Evolutionary conservation across 2,888 invertebrate species (phyloP).

Genomic region (Cyclophora punctaria): DNA sequence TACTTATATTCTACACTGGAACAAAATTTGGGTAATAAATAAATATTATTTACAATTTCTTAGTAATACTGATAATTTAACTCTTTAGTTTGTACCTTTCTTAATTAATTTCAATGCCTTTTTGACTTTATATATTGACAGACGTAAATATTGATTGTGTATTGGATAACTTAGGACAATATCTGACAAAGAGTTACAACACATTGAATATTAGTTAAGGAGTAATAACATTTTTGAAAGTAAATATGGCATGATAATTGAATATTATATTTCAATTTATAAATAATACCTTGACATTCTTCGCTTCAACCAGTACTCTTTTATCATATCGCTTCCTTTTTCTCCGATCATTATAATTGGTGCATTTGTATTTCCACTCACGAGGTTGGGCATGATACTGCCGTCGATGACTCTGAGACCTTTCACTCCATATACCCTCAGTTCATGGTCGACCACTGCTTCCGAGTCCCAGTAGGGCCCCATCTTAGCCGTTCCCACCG

Average conservation of each 20-base stretch:
- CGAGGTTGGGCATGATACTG: constrained; percentile 89
- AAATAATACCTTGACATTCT: constrained; percentile 61
- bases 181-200: too few species aligned
- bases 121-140: too few species aligned
- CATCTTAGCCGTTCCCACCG: constrained; percentile 92
- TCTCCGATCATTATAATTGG: constrained; percentile 93
- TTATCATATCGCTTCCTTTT: constrained; percentile 91
- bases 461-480: constrained; percentile 89
- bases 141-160: too few species aligned
- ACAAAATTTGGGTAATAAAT: constrained; percentile 5
- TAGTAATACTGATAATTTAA: constrained; percentile 23
- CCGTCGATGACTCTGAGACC: constrained; percentile 89
- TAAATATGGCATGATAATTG: background rate
- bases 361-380: constrained; percentile 90
- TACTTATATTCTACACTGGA: constrained; percentile 7
- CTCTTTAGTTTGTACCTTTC: constrained; percentile 21
- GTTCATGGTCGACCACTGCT: constrained; percentile 87
- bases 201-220: too few species aligned
- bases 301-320: constrained; percentile 84
- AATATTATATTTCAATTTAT: constrained; percentile 16
- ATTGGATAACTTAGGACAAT: too few species aligned
- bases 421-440: constrained; percentile 85
- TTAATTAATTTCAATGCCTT: too few species aligned
- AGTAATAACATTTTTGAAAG: too few species aligned
- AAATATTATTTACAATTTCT: constrained; percentile 1